Base-by-base conservation (phyloP, 2,888 invertebrate species). In the Athrips mouffetella region DNA sequence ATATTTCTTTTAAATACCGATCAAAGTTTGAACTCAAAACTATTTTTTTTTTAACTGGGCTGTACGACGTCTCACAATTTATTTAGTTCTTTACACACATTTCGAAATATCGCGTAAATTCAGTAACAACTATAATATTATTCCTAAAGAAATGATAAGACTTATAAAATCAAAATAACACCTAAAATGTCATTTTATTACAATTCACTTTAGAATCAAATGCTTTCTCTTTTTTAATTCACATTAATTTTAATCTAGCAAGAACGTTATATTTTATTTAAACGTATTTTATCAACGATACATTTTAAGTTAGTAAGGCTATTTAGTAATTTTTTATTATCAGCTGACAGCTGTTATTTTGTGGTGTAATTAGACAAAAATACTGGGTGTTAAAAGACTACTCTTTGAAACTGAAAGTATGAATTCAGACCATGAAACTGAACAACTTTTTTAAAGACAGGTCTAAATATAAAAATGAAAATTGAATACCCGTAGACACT, bases 151-250 rank as follows among this genome's bases (percentile, higher is more conserved):
- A 63, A 62, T 52, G n/a, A 45, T 54, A 61, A 59, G 55, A 64
- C 33, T 48, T 59, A 65, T 54, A 63, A 70, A 79, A 72, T 62
- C 60, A n/a, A 33, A 67, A 71, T 72, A 78, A 78, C 78, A 78
- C 63, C 76, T 79, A 75, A 67, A 76, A 80, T 82, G 79, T 81
- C 82, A 84, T 86, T 86, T 84, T 80, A 83, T 80, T 85, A 83
- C 71, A 76, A 70, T 80, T 77, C 79, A 83, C 81, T 87, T 88
- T 87, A 88, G 87, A 88, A 87, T 88, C 82, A 76, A 83, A 80
- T 86, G 87, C 87, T 88, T 87, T 68, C 73, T 61, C 65, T 69
- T 66, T 75, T 82, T 76, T 70, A 85, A 80, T 87, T 77, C 83
- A 85, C 81, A 83, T 78, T 62, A 31, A 67, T 80, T 76, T 78